These are phyloP conservation scores for Sialia sialis DNA, from an alignment of 2,113 vertebrate genomes.

Conservation along the genomic window DNA sequence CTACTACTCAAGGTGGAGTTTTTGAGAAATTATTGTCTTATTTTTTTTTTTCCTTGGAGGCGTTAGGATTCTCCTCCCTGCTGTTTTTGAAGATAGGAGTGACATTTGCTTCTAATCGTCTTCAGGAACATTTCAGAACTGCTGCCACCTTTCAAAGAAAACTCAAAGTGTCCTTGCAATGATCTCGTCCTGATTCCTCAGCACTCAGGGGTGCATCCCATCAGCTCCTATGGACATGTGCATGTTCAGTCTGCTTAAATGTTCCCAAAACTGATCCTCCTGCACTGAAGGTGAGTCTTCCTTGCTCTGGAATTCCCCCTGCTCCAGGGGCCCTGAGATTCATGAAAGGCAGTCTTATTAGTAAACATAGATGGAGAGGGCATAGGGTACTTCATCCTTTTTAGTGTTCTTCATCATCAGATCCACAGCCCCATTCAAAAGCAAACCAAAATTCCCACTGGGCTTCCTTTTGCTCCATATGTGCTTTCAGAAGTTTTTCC, in stretches of 20 bases:
- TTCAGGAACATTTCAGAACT: accelerated
- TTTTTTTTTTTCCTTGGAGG: neutral
- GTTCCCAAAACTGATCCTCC: neutral
- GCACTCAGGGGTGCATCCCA: accelerated
- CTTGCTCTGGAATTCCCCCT: neutral
- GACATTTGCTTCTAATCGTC: neutral
- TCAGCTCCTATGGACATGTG: neutral
- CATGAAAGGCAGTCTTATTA: neutral
- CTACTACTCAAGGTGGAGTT: neutral
- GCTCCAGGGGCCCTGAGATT: neutral
- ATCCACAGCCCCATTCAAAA: neutral
- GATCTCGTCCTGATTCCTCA: neutral
- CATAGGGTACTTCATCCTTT: neutral
- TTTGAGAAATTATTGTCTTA: neutral
- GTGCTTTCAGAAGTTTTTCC: neutral
- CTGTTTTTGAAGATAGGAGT: neutral
- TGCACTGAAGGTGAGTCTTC: neutral
- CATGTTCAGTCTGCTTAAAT: neutral
- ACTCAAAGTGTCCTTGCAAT: neutral
- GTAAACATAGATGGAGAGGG: neutral
- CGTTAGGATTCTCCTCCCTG: neutral
- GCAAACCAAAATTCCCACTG: neutral
- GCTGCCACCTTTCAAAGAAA: neutral
- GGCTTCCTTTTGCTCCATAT: neutral
- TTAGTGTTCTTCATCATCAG: neutral